These are phyloP conservation scores for Chamaetylas fuelleborni DNA, from an alignment of 2,113 vertebrate genomes.

Conservation along the genomic window DNA sequence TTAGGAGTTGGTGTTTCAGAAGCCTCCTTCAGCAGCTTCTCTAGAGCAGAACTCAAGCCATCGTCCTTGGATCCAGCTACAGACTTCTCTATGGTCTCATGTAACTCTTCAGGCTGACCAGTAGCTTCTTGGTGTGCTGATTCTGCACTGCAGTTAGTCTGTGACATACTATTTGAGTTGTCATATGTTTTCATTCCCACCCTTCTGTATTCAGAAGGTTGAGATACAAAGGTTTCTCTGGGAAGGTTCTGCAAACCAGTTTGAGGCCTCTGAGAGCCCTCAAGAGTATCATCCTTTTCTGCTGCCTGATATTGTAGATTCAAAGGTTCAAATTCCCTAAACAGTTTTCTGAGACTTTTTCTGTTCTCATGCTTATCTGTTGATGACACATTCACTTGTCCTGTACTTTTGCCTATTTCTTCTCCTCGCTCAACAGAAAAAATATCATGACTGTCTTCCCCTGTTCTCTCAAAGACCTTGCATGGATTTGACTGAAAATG, in stretches of 20 bases:
- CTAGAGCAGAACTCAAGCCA: neutral
- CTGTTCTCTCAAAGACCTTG: neutral
- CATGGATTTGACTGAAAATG: neutral
- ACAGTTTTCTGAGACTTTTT: neutral
- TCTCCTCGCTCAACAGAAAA: neutral
- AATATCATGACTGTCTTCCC: neutral
- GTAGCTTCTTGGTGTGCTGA: neutral
- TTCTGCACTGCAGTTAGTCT: neutral
- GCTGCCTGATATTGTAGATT: neutral
- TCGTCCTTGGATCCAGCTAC: neutral
- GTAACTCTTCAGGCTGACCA: constrained; percentile 20
- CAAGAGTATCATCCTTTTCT: neutral
- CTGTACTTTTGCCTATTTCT: neutral
- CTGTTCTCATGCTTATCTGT: neutral
- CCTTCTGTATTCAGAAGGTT: neutral
- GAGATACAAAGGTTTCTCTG: neutral
- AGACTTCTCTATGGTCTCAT: constrained; percentile 28
- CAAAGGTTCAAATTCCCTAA: neutral
- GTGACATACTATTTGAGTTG: neutral
- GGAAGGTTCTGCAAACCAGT: neutral
- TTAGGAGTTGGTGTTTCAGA: neutral
- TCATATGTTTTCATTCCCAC: neutral
- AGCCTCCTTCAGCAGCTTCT: neutral
- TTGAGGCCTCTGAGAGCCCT: neutral
- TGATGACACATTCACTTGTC: neutral